Conservation (phyloP, 2,888 invertebrate species). For the Sepioteuthis lessoniana region DNA sequence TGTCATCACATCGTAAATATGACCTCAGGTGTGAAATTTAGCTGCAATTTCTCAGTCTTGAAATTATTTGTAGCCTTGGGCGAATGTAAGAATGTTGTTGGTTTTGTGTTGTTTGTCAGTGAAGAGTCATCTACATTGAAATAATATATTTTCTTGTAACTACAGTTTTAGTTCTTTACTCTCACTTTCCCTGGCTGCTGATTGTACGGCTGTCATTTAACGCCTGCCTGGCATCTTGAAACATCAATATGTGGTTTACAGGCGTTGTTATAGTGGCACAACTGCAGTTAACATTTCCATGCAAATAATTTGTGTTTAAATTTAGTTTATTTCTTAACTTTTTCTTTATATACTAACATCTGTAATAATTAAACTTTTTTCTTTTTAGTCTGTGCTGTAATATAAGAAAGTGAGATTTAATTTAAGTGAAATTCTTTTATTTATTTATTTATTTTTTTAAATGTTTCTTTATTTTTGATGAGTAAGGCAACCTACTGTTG, state of each 20-base stretch:
- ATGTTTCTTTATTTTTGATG: background rate
- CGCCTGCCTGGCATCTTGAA: background rate
- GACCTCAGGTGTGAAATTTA: too few relatives aligned
- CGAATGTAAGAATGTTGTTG: too few relatives aligned
- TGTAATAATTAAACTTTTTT: background rate
- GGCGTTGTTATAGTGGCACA: background rate
- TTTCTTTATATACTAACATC: background rate
- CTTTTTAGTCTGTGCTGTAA: background rate
- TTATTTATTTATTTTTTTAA: background rate
- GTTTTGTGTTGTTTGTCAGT: too few relatives aligned
- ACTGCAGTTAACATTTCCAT: background rate
- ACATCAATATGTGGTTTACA: background rate
- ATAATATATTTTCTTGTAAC: too few relatives aligned
- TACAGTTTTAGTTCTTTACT: background rate
- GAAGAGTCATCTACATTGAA: too few relatives aligned
- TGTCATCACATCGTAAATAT: too few relatives aligned
- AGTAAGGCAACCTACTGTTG: background rate
- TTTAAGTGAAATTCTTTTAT: background rate
- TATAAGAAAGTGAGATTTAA: background rate
- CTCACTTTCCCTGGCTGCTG: background rate
- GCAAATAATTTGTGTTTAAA: background rate
- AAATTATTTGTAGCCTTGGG: too few relatives aligned
- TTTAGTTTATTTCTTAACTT: background rate
- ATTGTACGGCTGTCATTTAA: background rate
- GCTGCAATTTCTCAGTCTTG: too few relatives aligned